Conservation (phyloP, 2,888 invertebrate genomes). For the Vanessa cardui region DNA sequence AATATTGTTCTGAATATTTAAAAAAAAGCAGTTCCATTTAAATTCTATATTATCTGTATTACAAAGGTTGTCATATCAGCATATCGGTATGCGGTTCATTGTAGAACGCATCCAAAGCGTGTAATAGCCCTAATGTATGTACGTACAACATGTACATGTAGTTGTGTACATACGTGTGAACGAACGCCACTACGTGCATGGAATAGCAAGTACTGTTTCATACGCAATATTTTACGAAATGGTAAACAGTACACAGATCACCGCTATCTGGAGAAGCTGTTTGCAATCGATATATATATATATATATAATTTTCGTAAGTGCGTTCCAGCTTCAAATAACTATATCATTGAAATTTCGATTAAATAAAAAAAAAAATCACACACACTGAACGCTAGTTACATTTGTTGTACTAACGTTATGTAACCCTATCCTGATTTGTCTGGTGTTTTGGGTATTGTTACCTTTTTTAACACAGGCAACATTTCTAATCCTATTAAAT, state of each 20-base stretch:
- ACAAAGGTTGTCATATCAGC: constrained; percentile 9
- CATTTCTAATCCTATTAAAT: too few species aligned
- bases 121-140: constrained; percentile 29
- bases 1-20: neutral
- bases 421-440: too few species aligned
- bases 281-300: too few species aligned
- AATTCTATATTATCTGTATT: neutral
- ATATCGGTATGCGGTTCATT: constrained; percentile 18
- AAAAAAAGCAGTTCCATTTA: neutral
- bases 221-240: neutral
- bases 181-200: constrained; percentile 21
- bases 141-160: constrained; percentile 18
- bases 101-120: constrained; percentile 24
- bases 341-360: too few species aligned
- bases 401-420: too few species aligned
- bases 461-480: too few species aligned
- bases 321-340: too few species aligned
- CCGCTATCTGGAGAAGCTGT: too few species aligned
- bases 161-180: constrained; percentile 15
- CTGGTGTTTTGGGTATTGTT: too few species aligned
- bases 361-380: too few species aligned
- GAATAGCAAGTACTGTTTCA: constrained; percentile 13
- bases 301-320: too few species aligned
- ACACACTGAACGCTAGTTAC: too few species aligned
- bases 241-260: neutral